phyloP scores from a whole-genome alignment of 2,113 vertebrate genomes.

The Bos javanicus region DNA sequence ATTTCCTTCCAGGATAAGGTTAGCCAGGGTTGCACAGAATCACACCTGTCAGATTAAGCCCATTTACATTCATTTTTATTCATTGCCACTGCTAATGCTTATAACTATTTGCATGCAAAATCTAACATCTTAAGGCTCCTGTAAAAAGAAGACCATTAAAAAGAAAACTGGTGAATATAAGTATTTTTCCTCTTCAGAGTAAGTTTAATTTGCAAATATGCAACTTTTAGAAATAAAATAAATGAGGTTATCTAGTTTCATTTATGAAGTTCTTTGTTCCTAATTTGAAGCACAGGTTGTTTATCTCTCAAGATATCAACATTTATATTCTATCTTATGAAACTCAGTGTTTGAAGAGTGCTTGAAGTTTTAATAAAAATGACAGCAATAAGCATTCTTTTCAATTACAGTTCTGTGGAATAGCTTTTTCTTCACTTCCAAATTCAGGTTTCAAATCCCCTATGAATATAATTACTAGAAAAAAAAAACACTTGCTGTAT shows the following conservation, averaged over 20 bases:
- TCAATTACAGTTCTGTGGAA: background rate
- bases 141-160: conserved; percentile 58
- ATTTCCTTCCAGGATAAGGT: background rate
- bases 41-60: background rate
- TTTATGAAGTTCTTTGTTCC: background rate
- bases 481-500: background rate
- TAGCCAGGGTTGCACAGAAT: background rate
- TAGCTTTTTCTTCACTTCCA: background rate
- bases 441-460: background rate
- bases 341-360: background rate
- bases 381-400: background rate
- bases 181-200: conserved; percentile 16
- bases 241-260: background rate
- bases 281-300: conserved; percentile 18
- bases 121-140: background rate
- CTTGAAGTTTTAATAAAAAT: conserved; percentile 41
- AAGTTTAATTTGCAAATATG: conserved; percentile 48
- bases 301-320: background rate
- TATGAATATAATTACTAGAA: background rate
- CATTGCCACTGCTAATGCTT: conserved; percentile 41
- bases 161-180: conserved; percentile 54
- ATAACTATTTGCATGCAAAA: conserved; percentile 55
- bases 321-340: background rate
- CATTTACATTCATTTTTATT: conserved; percentile 21
- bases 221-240: conserved; percentile 8